phyloP scores from a whole-genome alignment of 2,797 vertebrate genomes.

The Margarornis squamiger region DNA sequence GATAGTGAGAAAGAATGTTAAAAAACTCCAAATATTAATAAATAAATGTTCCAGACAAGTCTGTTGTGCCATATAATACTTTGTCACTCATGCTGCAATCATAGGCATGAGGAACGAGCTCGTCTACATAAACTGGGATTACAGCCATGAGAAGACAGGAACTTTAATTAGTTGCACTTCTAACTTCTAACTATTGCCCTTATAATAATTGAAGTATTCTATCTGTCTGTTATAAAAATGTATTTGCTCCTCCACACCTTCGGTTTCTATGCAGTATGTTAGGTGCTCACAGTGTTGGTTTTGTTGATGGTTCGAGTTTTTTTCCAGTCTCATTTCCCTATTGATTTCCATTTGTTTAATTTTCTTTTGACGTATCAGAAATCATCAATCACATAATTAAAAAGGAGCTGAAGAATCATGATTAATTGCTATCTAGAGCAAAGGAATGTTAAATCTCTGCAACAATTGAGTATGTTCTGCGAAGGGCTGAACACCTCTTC shows the following conservation, averaged over 20 bases:
- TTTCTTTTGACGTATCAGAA: constrained; percentile 47
- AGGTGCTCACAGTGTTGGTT: not conserved
- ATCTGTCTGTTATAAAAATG: not conserved
- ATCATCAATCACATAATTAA: constrained; percentile 53
- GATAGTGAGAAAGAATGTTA: not conserved
- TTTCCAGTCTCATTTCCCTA: not conserved
- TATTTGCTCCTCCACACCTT: not conserved
- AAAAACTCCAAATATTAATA: not conserved
- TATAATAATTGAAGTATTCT: not conserved
- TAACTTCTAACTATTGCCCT: not conserved
- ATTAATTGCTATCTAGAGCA: constrained; percentile 47
- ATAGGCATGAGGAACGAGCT: not conserved
- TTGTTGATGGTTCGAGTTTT: fast-evolving
- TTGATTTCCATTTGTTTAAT: constrained; percentile 44
- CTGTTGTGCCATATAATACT: not conserved
- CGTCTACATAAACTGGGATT: not conserved
- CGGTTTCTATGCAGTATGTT: not conserved
- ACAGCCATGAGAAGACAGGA: not conserved
- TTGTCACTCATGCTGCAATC: constrained; percentile 5
- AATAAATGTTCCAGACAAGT: not conserved
- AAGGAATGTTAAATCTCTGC: constrained; percentile 29
- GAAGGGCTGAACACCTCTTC: not conserved
- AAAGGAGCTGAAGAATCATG: constrained; percentile 36
- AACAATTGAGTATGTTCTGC: not conserved
- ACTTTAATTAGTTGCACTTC: not conserved